phyloP scores from a whole-genome alignment of 2,888 invertebrate species.

The Drosophila pullipes region DNA sequence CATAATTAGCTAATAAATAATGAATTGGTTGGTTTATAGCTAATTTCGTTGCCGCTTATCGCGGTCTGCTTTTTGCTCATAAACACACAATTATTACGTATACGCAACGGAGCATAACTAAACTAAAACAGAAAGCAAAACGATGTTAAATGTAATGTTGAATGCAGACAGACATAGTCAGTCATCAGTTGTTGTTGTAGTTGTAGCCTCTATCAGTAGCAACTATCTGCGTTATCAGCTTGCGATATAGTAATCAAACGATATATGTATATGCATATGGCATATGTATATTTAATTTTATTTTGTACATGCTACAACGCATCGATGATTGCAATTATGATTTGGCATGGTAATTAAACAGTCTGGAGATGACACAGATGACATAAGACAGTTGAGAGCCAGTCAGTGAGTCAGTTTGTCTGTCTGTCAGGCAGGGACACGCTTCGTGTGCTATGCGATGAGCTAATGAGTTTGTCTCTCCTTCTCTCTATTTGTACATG shows the following conservation, averaged over 20 bases:
- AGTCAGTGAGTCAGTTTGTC: background rate
- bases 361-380: conserved; percentile 25
- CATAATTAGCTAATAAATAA: conserved; percentile 26
- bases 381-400: conserved; percentile 32
- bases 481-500: conserved; percentile 7
- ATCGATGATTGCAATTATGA: conserved; percentile 68
- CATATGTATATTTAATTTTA: background rate
- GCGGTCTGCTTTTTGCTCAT: background rate
- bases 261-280: background rate
- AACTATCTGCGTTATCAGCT: conserved; percentile 31
- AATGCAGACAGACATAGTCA: background rate
- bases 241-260: background rate
- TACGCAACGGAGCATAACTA: conserved; percentile 61
- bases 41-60: conserved; percentile 56
- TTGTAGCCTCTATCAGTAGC: conserved; percentile 11
- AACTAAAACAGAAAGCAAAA: conserved; percentile 50
- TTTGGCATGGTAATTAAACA: conserved; percentile 75
- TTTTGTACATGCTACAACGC: conserved; percentile 40
- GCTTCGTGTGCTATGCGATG: conserved; percentile 48
- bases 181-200: background rate
- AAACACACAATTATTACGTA: conserved; percentile 39
- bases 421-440: conserved; percentile 46
- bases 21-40: conserved; percentile 41
- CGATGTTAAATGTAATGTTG: conserved; percentile 51
- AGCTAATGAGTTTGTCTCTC: conserved; percentile 41